Evolutionary conservation across 2,888 invertebrate genomes (phyloP).

Genomic region (Macrophya annulata): DNA sequence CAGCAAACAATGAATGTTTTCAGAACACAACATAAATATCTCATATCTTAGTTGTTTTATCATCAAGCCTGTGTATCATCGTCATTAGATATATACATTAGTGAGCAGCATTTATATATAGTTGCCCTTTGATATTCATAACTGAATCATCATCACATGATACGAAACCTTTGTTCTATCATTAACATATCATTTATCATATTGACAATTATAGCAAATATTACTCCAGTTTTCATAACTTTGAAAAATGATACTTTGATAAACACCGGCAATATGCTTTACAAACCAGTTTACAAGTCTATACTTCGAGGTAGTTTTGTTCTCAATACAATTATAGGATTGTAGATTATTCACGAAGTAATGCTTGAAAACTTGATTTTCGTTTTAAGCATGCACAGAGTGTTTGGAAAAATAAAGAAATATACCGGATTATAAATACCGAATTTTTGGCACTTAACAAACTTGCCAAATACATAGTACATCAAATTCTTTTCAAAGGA

Average conservation of each 20-base stretch:
- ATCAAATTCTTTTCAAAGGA: neutral
- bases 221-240: constrained; percentile 17
- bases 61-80: constrained; percentile 6
- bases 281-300: neutral
- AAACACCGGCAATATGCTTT: neutral
- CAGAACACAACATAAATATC: constrained; percentile 8
- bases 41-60: constrained; percentile 20
- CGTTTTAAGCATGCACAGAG: neutral
- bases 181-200: neutral
- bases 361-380: neutral
- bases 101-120: neutral
- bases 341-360: neutral
- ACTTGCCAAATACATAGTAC: neutral
- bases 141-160: constrained; percentile 50
- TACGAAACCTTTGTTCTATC: constrained; percentile 47
- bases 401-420: neutral
- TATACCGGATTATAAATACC: constrained; percentile 29
- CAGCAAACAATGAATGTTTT: neutral
- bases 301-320: neutral
- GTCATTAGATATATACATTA: neutral
- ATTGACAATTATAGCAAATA: neutral
- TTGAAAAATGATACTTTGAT: constrained; percentile 1
- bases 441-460: neutral
- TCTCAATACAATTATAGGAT: neutral
- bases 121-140: constrained; percentile 44